Evolutionary conservation across 2,113 vertebrate species (phyloP), one percentile per base, ranked within the genome.

Genomic region (Scopus umbretta): DNA sequence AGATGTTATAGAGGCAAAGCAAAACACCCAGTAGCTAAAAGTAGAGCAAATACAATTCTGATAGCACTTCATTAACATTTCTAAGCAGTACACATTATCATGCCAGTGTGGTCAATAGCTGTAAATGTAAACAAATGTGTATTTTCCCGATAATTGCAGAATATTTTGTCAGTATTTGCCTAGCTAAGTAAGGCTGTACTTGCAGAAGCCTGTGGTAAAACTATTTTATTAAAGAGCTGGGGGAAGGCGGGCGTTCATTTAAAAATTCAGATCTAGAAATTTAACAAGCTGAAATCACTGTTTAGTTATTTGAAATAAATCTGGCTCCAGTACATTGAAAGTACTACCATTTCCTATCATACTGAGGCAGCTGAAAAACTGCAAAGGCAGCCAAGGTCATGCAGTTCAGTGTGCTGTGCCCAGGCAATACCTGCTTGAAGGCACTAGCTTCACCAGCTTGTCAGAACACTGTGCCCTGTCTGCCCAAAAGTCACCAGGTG

Each of bases 231-330:
- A 30, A 67, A 66, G 17, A 38, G 4, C 2, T 15, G 12, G 5
- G 11, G 1, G 0, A 0, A 0, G 6, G 8, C 63, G n/a, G 40
- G 9, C 40, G 11, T 36, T 63, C 0, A 40, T 36, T 40, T 21
- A 26, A 75, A 94, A 66, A 50, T 21, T n/a, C 22, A 59, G 17
- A 17, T n/a, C 5, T 5, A 63, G 50, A 56, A 59, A 79, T 65
- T 23, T 63, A 66, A 82, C 25, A 92, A n/a, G 8, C 12, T 85
- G 75, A 86, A 80, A 78, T 45, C 11, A 59, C n/a, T n/a, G 47
- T 9, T 1, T 12, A 2, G 18, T 59, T 90, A 29, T 67, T 67
- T 55, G 18, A 93, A 63, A 76, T 32, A 90, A 73, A 78, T 25
- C 12, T 67, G 38, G 16, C 43, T 80, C 34, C 30, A 49, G 3